Evolutionary conservation across 2,797 vertebrate species (phyloP).

Genomic region (Dendrocincla tyrannina): DNA sequence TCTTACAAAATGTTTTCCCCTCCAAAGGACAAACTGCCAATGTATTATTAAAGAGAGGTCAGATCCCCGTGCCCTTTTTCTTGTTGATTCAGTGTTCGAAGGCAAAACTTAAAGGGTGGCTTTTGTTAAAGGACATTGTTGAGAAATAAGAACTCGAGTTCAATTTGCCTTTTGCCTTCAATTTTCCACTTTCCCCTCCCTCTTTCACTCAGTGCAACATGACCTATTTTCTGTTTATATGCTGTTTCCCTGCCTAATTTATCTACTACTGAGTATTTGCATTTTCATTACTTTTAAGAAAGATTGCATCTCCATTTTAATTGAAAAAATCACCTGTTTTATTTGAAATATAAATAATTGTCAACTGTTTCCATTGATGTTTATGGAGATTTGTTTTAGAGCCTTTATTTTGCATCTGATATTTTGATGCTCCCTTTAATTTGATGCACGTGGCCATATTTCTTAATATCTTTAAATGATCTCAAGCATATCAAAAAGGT

Average conservation of each 20-base stretch:
- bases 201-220: not conserved
- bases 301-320: slow-evolving; percentile 40
- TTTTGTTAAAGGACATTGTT: not conserved
- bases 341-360: slow-evolving; percentile 27
- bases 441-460: not conserved
- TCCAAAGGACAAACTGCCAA: not conserved
- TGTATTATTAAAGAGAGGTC: slow-evolving; percentile 6
- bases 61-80: not conserved
- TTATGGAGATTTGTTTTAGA: slow-evolving; percentile 20
- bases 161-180: slow-evolving; percentile 11
- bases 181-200: not conserved
- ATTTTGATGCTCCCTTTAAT: slow-evolving; percentile 13
- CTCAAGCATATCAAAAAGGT: slow-evolving; percentile 26
- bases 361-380: not conserved
- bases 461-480: slow-evolving; percentile 32
- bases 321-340: slow-evolving; percentile 38
- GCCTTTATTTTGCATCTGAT: slow-evolving; percentile 6
- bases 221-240: slow-evolving; percentile 43
- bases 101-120: not conserved
- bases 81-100: slow-evolving; percentile 36
- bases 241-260: slow-evolving; percentile 24
- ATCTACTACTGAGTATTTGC: not conserved
- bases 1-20: slow-evolving; percentile 27
- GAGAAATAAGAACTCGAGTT: slow-evolving; percentile 4
- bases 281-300: slow-evolving; percentile 46